Evolutionary conservation across 2,888 invertebrate species (phyloP), one percentile per base, ranked within the genome.

Genomic region (Sphaeridia pumilis): DNA sequence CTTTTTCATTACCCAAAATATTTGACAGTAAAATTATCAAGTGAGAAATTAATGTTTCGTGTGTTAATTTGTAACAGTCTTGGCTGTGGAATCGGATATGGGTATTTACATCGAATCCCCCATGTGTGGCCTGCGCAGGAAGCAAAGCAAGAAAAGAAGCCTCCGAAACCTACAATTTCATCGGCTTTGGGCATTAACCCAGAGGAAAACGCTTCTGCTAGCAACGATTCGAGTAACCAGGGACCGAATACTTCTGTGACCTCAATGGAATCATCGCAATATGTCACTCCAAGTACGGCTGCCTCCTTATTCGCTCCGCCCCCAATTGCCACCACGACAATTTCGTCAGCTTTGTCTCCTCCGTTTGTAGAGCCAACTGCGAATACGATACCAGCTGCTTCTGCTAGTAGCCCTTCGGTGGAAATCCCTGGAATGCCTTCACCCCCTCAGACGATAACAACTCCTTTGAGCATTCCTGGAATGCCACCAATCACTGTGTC

Each of bases 61-160:
- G 20, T n/a, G n/a, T n/a, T n/a, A n/a, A n/a, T n/a, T n/a, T n/a
- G n/a, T n/a, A n/a, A 57, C 52, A 89, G 93, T 68, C 76, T 98
- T 50, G 98, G 98, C 2, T 97, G 97, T 76, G 97, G 95, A n/a
- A 97, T 98, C 69, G 97, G 95, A 21, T 99, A 92, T 75, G 98
- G 98, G 20, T 98, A 98, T 73, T 77, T 99, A 43, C 98, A 98
- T 73, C 80, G 98, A 67, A 99, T 98, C 71, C 98, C 98, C 57
- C 80, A 84, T 62, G 80, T 83, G 73, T 31, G 54, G 55, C 31
- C 49, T 2, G 46, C 46, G 25, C 55, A 58, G n/a, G 59, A 56
- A 49, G 28, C 50, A 5, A 41, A 43, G 12, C 31, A 36, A 4
- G 20, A 42, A 10, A 46, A 44, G 38, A 55, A 58, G 21, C 60